These are phyloP conservation scores for Nesidiocoris tenuis DNA, from an alignment of 2,888 invertebrate genomes.

Conservation along the genomic window DNA sequence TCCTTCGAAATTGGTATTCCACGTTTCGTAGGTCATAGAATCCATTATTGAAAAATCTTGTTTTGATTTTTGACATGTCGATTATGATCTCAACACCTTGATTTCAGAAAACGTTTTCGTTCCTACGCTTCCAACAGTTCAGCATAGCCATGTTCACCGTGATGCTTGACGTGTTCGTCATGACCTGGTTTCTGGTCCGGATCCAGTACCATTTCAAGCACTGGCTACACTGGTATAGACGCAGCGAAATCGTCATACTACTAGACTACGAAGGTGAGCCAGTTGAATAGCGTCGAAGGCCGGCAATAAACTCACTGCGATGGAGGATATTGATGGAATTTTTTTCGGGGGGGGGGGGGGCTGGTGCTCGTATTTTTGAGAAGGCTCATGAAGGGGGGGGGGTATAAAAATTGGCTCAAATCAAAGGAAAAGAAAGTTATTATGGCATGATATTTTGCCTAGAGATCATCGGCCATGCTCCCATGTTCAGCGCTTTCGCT, in stretches of 20 bases:
- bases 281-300: no score
- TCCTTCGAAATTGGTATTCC: no score
- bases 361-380: no score
- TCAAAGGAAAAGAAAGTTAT: no score
- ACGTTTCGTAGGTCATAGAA: no score
- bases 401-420: no score
- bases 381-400: no score
- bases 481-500: no score
- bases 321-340: background rate
- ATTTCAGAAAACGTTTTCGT: background rate
- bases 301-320: no score
- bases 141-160: conserved; percentile 5
- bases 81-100: background rate
- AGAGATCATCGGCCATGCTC: no score
- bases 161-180: conserved; percentile 57
- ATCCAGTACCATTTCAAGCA: conserved; percentile 58
- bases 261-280: conserved; percentile 35
- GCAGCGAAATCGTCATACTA: conserved; percentile 58
- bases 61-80: background rate
- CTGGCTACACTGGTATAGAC: conserved; percentile 62
- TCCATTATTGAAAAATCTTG: background rate
- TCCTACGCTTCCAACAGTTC: conserved; percentile 22
- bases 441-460: no score
- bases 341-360: no score
- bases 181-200: conserved; percentile 59